Evolutionary conservation across 1,140 invertebrate species (phyloP).

Genomic region (Venturia canescens): DNA sequence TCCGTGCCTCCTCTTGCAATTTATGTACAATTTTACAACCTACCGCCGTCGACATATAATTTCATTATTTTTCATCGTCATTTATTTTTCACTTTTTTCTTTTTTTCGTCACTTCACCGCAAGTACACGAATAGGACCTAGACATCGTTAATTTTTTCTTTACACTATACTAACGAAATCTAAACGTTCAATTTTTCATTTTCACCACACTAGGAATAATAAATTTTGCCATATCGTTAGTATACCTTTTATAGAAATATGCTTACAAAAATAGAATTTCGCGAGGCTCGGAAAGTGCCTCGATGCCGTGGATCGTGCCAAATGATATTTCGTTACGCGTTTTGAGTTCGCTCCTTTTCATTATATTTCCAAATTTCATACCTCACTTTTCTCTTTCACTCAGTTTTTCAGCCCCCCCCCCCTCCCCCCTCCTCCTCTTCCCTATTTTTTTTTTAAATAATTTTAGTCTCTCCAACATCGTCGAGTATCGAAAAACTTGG

Average conservation of each 20-base stretch:
- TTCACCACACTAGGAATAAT: conserved; percentile 77
- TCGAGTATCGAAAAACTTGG: conserved; percentile 45
- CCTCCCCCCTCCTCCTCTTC: not conserved
- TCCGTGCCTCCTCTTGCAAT: conserved; percentile 76
- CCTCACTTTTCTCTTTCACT: conserved; percentile 43
- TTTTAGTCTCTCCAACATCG: conserved; percentile 53
- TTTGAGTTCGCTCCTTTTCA: conserved; percentile 54
- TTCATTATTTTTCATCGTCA: conserved; percentile 66
- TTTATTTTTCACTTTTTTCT: conserved; percentile 58
- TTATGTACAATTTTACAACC: conserved; percentile 79
- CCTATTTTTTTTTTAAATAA: not conserved
- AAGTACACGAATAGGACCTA: conserved; percentile 78
- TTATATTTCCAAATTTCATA: conserved; percentile 21
- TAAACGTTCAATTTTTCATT: conserved; percentile 78
- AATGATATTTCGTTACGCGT: conserved; percentile 52
- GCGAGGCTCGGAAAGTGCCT: conserved; percentile 73
- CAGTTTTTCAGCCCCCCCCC: not conserved
- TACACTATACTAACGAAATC: conserved; percentile 78
- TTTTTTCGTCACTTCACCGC: conserved; percentile 56
- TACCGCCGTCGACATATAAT: conserved; percentile 77
- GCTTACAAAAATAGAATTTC: conserved; percentile 79
- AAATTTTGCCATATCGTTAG: conserved; percentile 78
- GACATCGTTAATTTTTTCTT: conserved; percentile 76
- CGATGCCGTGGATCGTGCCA: conserved; percentile 69
- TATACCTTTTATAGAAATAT: conserved; percentile 79